phyloP scores from a whole-genome alignment of 2,797 vertebrate species.

The Centropyge bicolor region DNA sequence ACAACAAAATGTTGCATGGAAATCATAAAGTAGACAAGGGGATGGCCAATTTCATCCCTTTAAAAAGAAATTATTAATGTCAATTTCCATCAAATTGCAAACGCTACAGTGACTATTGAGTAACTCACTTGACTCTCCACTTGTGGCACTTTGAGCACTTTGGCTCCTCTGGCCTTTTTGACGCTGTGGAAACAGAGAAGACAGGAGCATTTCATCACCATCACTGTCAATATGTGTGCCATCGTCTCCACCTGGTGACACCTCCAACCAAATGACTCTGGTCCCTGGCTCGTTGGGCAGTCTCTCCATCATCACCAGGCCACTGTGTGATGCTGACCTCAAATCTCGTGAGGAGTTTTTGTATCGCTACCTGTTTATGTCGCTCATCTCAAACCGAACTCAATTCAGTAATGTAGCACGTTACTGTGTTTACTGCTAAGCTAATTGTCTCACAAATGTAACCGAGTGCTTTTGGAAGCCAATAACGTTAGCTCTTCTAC shows the following conservation, averaged over 20 bases:
- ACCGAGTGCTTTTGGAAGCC: not conserved
- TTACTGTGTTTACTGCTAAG: not conserved
- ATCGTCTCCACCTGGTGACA: not conserved
- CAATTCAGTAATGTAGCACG: too few relatives aligned
- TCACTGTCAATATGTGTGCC: too few relatives aligned
- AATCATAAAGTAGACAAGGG: not conserved
- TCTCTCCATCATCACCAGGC: too few relatives aligned
- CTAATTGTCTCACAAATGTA: not conserved
- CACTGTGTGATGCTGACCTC: too few relatives aligned
- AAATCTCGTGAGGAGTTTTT: not conserved
- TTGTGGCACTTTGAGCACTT: not conserved
- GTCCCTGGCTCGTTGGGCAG: too few relatives aligned
- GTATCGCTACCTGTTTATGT: not conserved
- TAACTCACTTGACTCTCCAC: slow-evolving; percentile 36
- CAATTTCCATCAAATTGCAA: not conserved
- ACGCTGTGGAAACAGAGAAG: slow-evolving; percentile 26
- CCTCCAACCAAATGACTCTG: not conserved
- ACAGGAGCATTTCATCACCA: not conserved
- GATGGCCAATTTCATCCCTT: not conserved
- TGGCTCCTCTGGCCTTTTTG: slow-evolving; percentile 41
- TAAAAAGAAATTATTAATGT: not conserved
- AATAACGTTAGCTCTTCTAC: too few relatives aligned
- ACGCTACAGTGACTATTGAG: not conserved
- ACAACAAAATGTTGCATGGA: not conserved
- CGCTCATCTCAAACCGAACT: not conserved